Evolutionary conservation across 2,888 invertebrate genomes (phyloP).

Genomic region (Diplazon laetatorius): DNA sequence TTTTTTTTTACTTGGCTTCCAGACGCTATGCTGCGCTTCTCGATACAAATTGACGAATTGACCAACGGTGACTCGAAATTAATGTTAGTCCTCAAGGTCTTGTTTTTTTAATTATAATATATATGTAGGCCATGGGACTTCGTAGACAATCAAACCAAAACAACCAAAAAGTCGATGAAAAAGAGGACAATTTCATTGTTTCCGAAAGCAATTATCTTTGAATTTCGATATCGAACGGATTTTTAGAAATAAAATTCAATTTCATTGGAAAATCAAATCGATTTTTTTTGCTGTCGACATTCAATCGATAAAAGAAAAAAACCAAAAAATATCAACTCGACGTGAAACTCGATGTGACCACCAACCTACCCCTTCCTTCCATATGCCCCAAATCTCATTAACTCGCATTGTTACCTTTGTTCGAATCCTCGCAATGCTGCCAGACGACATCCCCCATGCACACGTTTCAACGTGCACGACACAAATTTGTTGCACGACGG

Average conservation of each 20-base stretch:
- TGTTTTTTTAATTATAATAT: not conserved
- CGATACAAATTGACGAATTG: not conserved
- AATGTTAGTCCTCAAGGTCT: not conserved
- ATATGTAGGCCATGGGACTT: not conserved
- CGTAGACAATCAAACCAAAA: too few relatives aligned
- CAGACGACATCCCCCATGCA: not conserved
- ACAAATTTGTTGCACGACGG: not conserved
- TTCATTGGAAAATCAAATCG: too few relatives aligned
- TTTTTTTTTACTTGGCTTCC: not conserved
- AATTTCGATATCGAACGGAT: too few relatives aligned
- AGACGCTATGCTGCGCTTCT: not conserved
- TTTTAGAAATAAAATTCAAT: too few relatives aligned
- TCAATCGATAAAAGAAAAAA: too few relatives aligned
- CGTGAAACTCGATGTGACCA: not conserved
- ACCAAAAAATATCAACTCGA: not conserved
- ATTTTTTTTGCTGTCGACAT: too few relatives aligned
- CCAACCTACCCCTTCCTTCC: too few relatives aligned
- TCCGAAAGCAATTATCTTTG: too few relatives aligned
- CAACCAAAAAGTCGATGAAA: too few relatives aligned
- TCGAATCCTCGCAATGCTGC: not conserved
- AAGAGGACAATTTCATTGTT: too few relatives aligned
- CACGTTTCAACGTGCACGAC: conserved; percentile 14
- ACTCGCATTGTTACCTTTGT: conserved; percentile 12
- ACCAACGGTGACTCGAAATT: not conserved
- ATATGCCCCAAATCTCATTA: not conserved